Percentiles rank a stretch among this genome's conserved stretches.
Evolutionary conservation across 2,888 invertebrate genomes (phyloP).

Genomic region (Muscina levida): DNA sequence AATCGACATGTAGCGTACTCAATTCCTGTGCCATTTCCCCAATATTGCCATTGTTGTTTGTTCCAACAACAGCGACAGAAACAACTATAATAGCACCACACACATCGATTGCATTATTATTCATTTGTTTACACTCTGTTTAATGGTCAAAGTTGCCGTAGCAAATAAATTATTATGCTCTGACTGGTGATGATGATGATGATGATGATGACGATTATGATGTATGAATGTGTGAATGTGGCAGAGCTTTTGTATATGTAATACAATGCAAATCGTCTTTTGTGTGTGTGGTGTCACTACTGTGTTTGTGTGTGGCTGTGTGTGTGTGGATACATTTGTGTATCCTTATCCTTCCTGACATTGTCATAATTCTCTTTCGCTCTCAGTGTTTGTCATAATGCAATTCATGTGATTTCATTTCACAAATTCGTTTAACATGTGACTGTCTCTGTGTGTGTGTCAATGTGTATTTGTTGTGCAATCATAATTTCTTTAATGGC

Average conservation of each 20-base stretch:
- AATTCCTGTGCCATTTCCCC: too few relatives aligned
- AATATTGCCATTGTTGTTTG: too few relatives aligned
- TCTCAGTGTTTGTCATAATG: neutral
- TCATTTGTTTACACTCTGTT: conserved; percentile 30
- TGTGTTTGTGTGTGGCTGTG: neutral
- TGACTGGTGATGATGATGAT: neutral
- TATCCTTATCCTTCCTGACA: conserved; percentile 17
- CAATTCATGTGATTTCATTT: conserved; percentile 16
- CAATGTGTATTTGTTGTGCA: conserved; percentile 1
- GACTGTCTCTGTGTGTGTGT: too few relatives aligned
- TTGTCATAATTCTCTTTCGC: neutral
- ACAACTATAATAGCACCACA: neutral
- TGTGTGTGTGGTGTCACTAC: neutral
- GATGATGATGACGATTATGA: neutral
- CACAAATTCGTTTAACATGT: too few relatives aligned
- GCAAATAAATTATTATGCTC: conserved; percentile 20
- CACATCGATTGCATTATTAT: conserved; percentile 11
- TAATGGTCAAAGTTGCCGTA: conserved; percentile 36
- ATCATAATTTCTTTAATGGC: conserved; percentile 40
- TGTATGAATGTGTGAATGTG: conserved; percentile 14
- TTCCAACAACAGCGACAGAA: neutral
- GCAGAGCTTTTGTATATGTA: neutral
- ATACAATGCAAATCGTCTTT: neutral
- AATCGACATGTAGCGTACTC: too few relatives aligned
- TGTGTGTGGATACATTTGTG: conserved; percentile 14